phyloP scores from a whole-genome alignment of 2,113 vertebrate species.

The Crypturellus undulatus region DNA sequence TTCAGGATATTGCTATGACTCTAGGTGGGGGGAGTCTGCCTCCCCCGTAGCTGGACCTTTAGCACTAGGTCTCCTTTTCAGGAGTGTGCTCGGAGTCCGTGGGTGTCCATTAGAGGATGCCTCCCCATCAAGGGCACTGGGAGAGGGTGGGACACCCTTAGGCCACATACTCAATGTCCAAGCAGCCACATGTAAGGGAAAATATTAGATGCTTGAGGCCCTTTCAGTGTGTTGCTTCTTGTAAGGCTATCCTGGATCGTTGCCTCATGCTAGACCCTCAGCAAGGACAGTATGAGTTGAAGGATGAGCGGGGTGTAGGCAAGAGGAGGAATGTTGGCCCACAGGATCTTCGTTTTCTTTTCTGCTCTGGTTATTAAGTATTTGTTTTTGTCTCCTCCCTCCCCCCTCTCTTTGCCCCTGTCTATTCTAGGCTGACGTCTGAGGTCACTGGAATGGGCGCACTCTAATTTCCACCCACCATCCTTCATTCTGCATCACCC shows the following conservation, averaged over 20 bases:
- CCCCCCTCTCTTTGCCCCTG: slow-evolving; percentile 60
- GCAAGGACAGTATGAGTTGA: neutral
- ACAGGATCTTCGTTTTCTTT: slow-evolving; percentile 35
- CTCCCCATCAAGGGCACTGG: neutral
- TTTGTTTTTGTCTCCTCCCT: slow-evolving; percentile 65
- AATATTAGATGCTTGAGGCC: neutral
- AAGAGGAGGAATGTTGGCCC: neutral
- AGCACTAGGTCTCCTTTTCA: neutral
- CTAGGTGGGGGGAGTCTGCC: neutral
- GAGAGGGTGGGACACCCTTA: neutral
- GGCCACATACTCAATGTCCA: neutral
- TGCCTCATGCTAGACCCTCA: neutral
- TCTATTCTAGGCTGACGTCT: slow-evolving; percentile 95
- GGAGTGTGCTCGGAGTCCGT: neutral
- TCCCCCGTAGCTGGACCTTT: neutral
- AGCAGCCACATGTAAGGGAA: neutral
- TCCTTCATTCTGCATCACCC: slow-evolving; percentile 80
- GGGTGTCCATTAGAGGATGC: neutral
- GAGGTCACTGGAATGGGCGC: slow-evolving; percentile 98
- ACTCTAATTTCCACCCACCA: slow-evolving; percentile 86
- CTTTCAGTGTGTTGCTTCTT: neutral
- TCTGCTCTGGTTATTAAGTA: slow-evolving; percentile 69
- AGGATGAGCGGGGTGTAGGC: neutral
- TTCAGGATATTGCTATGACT: neutral
- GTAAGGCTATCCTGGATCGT: neutral